Conservation (phyloP, 2,797 vertebrate genomes). For the Babyrousa celebensis region DNA sequence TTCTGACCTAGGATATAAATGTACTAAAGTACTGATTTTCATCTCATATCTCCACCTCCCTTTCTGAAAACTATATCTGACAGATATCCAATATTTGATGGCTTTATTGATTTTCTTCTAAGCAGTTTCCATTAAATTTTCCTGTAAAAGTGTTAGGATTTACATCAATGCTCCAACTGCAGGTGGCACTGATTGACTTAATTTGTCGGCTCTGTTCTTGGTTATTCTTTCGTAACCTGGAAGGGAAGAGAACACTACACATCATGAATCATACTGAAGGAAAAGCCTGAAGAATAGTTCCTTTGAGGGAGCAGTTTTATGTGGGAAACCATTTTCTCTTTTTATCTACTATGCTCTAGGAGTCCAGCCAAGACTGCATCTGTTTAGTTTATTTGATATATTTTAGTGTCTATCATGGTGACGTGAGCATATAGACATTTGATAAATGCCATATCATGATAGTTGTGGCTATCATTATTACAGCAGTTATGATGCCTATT, state of each 20-base stretch:
- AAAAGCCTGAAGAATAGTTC: slow-evolving; percentile 66
- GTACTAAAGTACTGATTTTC: not conserved
- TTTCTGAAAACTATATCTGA: not conserved
- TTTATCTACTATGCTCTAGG: slow-evolving; percentile 72
- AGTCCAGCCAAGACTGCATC: slow-evolving; percentile 63
- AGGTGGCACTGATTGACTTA: slow-evolving; percentile 79
- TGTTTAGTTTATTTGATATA: slow-evolving; percentile 66
- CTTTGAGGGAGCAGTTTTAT: slow-evolving; percentile 70
- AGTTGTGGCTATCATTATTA: slow-evolving; percentile 20
- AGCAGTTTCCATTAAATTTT: slow-evolving; percentile 23
- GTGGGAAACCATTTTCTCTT: slow-evolving; percentile 76
- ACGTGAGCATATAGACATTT: not conserved
- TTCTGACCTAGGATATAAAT: slow-evolving; percentile 25
- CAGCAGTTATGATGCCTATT: not conserved
- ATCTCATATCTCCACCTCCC: not conserved
- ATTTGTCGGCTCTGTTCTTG: slow-evolving; percentile 38
- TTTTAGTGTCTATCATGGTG: slow-evolving; percentile 35
- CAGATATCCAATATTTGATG: not conserved
- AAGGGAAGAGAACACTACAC: slow-evolving; percentile 57
- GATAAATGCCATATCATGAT: slow-evolving; percentile 22
- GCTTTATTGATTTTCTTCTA: slow-evolving; percentile 61
- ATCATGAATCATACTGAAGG: slow-evolving; percentile 76
- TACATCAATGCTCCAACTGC: slow-evolving; percentile 62
- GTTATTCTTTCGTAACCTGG: slow-evolving; percentile 59
- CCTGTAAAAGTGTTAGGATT: slow-evolving; percentile 27